phyloP scores from a whole-genome alignment of 1,140 invertebrate species.

The Cydia strobilella region DNA sequence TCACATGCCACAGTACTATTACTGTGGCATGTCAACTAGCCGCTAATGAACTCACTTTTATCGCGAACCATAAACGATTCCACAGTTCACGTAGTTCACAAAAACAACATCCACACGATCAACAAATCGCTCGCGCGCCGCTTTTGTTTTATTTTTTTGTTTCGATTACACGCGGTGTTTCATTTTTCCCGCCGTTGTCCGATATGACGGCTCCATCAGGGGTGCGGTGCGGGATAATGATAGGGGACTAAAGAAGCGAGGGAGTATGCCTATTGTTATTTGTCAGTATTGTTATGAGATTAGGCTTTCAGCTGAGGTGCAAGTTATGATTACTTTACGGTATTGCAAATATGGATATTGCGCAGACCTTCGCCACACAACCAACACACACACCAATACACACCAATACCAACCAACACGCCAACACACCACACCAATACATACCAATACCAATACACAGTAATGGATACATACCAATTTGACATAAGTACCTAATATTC shows the following conservation, averaged over 20 bases:
- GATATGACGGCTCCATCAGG: conserved; percentile 49
- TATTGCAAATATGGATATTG: conserved; percentile 8
- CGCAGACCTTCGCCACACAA: neutral
- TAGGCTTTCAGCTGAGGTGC: conserved; percentile 21
- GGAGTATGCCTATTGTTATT: conserved; percentile 27
- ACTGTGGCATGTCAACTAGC: too few species aligned
- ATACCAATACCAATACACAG: too few species aligned
- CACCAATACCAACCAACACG: too few species aligned
- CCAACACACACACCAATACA: too few species aligned
- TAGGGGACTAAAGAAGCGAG: conserved; percentile 42
- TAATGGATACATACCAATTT: too few species aligned
- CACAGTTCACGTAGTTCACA: neutral
- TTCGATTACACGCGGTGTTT: conserved; percentile 32
- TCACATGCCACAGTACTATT: neutral
- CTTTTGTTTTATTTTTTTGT: conserved; percentile 42
- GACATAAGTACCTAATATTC: too few species aligned
- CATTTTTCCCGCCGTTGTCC: conserved; percentile 40
- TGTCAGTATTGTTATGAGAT: conserved; percentile 19
- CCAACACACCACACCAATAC: too few species aligned
- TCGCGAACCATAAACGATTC: conserved; percentile 2
- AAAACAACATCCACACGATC: conserved; percentile 14
- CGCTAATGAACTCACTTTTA: neutral
- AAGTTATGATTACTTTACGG: neutral
- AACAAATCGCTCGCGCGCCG: conserved; percentile 39
- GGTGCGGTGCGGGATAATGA: conserved; percentile 54